A percentile compares a stretch with the other conserved stretches of the same genome.
Conservation (phyloP, 2,113 vertebrate genomes). For the Silurus meridionalis region DNA sequence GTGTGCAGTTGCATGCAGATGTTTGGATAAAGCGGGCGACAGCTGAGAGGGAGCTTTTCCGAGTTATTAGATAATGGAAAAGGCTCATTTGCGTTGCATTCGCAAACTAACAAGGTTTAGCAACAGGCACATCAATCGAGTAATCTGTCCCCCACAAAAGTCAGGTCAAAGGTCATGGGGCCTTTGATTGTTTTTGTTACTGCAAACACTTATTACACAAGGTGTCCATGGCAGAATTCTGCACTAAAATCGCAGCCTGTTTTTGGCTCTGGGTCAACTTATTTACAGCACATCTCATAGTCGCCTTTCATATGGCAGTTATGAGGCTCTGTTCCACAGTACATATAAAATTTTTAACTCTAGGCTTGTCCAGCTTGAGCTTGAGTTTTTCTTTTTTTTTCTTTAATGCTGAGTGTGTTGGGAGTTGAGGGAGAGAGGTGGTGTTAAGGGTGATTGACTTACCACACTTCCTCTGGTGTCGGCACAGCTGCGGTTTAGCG, state of each 20-base stretch:
- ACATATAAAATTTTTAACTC: slow-evolving; percentile 11
- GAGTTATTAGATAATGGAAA: slow-evolving; percentile 54
- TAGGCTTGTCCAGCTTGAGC: not conserved
- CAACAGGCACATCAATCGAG: slow-evolving; percentile 17
- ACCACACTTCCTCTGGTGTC: slow-evolving; percentile 36
- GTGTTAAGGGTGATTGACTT: slow-evolving; percentile 29
- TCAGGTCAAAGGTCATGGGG: slow-evolving; percentile 14
- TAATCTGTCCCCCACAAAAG: slow-evolving; percentile 27
- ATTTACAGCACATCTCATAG: not conserved
- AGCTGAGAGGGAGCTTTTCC: slow-evolving; percentile 35
- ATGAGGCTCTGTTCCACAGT: not conserved
- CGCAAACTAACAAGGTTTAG: slow-evolving; percentile 43
- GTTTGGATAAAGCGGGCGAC: slow-evolving; percentile 31
- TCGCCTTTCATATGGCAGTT: not conserved
- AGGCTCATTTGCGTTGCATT: slow-evolving; percentile 42
- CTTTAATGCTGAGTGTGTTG: slow-evolving; percentile 6
- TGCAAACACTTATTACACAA: slow-evolving; percentile 10
- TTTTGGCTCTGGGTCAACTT: not conserved
- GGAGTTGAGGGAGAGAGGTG: slow-evolving; percentile 3
- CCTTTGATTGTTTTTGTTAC: not conserved
- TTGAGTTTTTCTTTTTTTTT: not conserved
- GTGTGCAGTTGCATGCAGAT: slow-evolving; percentile 45
- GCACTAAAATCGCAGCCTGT: not conserved
- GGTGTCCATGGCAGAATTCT: not conserved
- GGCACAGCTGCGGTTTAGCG: slow-evolving; percentile 46